phyloP scores from a whole-genome alignment of 1,140 invertebrate species.

The Apis cerana region DNA sequence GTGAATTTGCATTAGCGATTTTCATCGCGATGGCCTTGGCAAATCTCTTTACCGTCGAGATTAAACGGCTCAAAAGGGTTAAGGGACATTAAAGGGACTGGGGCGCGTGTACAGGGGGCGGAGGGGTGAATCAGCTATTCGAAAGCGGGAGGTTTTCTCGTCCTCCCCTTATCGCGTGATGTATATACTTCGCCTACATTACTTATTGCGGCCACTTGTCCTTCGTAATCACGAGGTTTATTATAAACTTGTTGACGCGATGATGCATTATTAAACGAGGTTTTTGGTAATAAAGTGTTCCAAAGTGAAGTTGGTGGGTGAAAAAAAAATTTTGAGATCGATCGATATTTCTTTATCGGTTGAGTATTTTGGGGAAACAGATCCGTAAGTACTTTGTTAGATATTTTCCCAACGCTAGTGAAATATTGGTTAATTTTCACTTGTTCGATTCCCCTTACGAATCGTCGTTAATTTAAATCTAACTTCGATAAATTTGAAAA shows the following conservation, averaged over 20 bases:
- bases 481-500: too few relatives aligned
- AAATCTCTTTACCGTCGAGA: constrained; percentile 54
- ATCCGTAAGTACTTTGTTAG: too few relatives aligned
- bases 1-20: constrained; percentile 64
- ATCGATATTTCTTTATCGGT: too few relatives aligned
- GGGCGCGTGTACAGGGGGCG: constrained; percentile 35
- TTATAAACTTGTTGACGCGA: background rate
- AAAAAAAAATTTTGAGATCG: too few relatives aligned
- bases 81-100: constrained; percentile 53
- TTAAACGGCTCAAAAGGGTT: constrained; percentile 61
- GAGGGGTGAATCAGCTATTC: constrained; percentile 8
- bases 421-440: too few relatives aligned
- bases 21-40: constrained; percentile 59
- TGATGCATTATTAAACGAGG: background rate
- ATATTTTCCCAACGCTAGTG: too few relatives aligned
- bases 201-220: background rate
- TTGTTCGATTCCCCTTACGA: too few relatives aligned
- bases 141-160: background rate
- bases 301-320: too few relatives aligned
- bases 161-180: background rate
- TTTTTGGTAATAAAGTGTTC: too few relatives aligned
- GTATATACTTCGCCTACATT: background rate
- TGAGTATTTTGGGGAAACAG: too few relatives aligned
- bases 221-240: background rate
- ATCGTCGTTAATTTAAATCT: too few relatives aligned